phyloP scores from a whole-genome alignment of 1,140 invertebrate genomes.

The Ostrea edulis region DNA sequence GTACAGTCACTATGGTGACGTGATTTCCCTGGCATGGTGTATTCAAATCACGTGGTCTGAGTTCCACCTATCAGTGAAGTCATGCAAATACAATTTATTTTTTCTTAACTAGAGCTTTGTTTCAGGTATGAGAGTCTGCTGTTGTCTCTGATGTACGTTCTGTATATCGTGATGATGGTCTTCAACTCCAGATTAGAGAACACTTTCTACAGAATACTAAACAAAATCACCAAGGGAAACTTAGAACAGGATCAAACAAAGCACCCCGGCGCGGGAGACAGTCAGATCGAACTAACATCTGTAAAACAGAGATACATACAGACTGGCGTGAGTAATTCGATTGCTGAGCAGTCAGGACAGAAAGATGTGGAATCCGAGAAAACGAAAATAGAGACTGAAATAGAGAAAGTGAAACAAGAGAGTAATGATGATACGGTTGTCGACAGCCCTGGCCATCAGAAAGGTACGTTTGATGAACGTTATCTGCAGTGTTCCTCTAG shows the following conservation, averaged over 20 bases:
- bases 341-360: not conserved
- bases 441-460: too few relatives aligned
- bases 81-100: too few relatives aligned
- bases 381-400: not conserved
- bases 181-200: constrained; percentile 72
- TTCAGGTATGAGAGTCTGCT: constrained; percentile 74
- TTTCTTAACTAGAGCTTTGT: not conserved
- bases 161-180: constrained; percentile 77
- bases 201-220: not conserved
- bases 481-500: too few relatives aligned
- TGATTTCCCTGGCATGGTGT: too few relatives aligned
- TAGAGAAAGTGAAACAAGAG: not conserved
- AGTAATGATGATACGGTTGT: not conserved
- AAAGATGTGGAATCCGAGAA: not conserved
- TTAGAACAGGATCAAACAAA: not conserved
- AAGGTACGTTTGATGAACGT: too few relatives aligned
- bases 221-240: not conserved
- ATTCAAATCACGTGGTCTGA: too few relatives aligned
- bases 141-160: constrained; percentile 72
- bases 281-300: not conserved
- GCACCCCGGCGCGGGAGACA: not conserved
- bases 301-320: not conserved
- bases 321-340: not conserved
- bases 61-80: too few relatives aligned
- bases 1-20: too few relatives aligned